Conservation (phyloP, 1,140 invertebrate genomes). For the Pseudomyrmex pallidus region DNA sequence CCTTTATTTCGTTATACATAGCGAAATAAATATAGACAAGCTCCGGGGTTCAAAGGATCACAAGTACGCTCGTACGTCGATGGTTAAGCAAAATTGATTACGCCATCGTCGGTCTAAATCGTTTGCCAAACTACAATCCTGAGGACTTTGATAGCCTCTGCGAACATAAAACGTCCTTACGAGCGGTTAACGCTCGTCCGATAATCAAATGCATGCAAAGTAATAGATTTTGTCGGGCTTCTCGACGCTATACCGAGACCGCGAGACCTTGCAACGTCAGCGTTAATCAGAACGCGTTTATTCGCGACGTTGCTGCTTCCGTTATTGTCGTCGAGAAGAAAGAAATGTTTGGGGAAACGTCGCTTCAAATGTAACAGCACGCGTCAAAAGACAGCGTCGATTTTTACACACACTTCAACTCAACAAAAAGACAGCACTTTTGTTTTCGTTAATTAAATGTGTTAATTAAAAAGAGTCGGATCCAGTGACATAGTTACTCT, state of each 20-base stretch:
- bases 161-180: conserved; percentile 39
- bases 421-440: conserved; percentile 1
- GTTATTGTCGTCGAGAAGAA: conserved; percentile 10
- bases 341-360: too few species aligned
- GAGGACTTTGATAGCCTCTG: conserved; percentile 1
- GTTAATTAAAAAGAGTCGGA: conserved; percentile 23
- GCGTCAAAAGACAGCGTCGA: not conserved
- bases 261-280: conserved; percentile 37
- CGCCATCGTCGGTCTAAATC: not conserved
- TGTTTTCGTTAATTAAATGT: conserved; percentile 35
- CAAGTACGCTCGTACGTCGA: not conserved
- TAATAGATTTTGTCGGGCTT: conserved; percentile 40
- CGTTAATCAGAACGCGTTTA: conserved; percentile 46
- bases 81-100: conserved; percentile 39
- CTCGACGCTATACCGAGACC: conserved; percentile 8
- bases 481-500: conserved; percentile 30
- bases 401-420: not conserved
- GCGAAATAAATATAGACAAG: too few species aligned
- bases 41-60: not conserved
- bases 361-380: not conserved
- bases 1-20: too few species aligned
- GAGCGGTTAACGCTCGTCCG: conserved; percentile 28
- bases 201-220: conserved; percentile 45
- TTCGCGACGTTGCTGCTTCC: conserved; percentile 39
- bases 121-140: conserved; percentile 20